Conservation (phyloP, 1,140 invertebrate species). For the Eriocheir sinensis region DNA sequence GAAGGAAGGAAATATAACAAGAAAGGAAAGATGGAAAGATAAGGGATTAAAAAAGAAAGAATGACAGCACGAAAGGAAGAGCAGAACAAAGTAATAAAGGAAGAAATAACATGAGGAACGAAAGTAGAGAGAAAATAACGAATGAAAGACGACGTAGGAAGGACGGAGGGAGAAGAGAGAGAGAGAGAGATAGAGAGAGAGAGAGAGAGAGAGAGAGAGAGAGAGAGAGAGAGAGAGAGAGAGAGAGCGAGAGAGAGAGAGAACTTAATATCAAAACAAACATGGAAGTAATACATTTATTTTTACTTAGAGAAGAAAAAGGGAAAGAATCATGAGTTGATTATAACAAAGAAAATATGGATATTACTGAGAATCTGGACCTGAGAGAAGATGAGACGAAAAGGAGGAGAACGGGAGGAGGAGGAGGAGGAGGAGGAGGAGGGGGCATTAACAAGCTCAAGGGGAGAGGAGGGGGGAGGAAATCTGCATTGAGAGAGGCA, state of each 20-base stretch:
- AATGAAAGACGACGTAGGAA: too few species aligned
- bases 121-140: too few species aligned
- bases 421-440: not conserved
- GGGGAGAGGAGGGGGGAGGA: not conserved
- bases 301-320: not conserved
- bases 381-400: not conserved
- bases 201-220: not conserved
- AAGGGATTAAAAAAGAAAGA: too few species aligned
- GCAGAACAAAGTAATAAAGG: too few species aligned
- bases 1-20: too few species aligned
- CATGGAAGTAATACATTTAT: not conserved
- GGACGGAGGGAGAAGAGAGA: too few species aligned
- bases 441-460: not conserved
- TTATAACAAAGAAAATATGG: conserved; percentile 26
- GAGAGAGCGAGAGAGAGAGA: not conserved
- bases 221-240: too few species aligned
- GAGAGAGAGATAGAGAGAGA: not conserved
- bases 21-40: too few species aligned
- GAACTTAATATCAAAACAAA: not conserved
- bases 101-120: too few species aligned
- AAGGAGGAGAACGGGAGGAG: not conserved
- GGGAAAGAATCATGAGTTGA: not conserved
- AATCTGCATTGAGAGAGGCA: conserved; percentile 23
- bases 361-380: conserved; percentile 25
- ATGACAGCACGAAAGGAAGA: too few species aligned